Evolutionary conservation across 2,888 invertebrate species (phyloP), one percentile per base, ranked within the genome.

Genomic region (Germaria angustata): DNA sequence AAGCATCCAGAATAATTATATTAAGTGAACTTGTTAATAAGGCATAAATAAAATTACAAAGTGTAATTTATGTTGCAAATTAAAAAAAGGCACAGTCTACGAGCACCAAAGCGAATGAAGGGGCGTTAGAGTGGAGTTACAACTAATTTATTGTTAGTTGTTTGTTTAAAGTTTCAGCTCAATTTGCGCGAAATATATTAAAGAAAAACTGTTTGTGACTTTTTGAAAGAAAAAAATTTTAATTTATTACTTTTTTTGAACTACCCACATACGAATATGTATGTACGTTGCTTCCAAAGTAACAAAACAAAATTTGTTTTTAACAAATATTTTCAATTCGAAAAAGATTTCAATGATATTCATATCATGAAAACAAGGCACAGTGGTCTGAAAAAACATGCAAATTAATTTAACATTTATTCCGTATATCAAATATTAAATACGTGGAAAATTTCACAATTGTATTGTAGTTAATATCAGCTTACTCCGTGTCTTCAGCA

Each of bases 21-120:
- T 81, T 61, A 81, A 68, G 72, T 81, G 66, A 72, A 49, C 53
- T 72, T 46, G 44, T 77, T 77, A 77, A 73, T 77, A 55, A 55
- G 46, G 53, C 72, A 72, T 66, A 66, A 76, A 76, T 77, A 61
- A 77, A 72, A 68, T 46, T 44, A 36, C 20, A 71, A 61, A 63
- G 13, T 69, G 59, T 66, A 51, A 66, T 79, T 72, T 66, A 68
- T 80, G 57, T 13, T 39, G n/a, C 36, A 32, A 28, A 53, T 28
- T 59, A 36, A 39, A 39, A 53, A 53, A 53, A 28, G n/a, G 22
- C 41, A 11, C 32, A 69, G 32, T n/a, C 28, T n/a, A 28, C 3
- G 28, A 28, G 28, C 6, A 32, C 3, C 11, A 32, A 13, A 57
- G 28, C 9, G n/a, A 17, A 39, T 4, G 20, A 36, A 22, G n/a